Evolutionary conservation across 2,113 vertebrate genomes (phyloP).

Genomic region (Microtus richardsoni): DNA sequence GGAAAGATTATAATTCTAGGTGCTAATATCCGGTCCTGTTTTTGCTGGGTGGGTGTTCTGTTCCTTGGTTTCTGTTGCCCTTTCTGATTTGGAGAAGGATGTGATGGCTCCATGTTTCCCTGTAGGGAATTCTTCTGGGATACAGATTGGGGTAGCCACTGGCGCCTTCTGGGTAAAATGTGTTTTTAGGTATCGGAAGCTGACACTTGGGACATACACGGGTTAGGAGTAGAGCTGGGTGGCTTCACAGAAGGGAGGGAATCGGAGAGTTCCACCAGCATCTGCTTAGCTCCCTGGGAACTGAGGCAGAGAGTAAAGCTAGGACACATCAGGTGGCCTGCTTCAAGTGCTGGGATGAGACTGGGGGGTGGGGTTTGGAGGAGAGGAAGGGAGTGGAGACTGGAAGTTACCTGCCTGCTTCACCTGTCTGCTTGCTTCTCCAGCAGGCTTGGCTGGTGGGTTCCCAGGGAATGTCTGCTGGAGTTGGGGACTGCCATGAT

Average conservation of each 20-base stretch:
- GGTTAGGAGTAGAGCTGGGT: neutral
- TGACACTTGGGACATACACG: neutral
- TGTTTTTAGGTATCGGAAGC: neutral
- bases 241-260: neutral
- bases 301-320: neutral
- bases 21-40: neutral
- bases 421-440: neutral
- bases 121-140: neutral
- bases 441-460: neutral
- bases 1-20: neutral
- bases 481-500: neutral
- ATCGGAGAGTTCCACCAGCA: neutral
- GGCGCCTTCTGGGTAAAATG: neutral
- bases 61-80: neutral
- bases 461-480: neutral
- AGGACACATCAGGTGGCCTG: neutral
- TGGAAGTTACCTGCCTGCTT: neutral
- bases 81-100: neutral
- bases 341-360: neutral
- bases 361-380: neutral
- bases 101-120: neutral
- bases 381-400: neutral
- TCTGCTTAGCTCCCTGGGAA: neutral
- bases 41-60: neutral
- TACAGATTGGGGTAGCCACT: neutral